A percentile compares a stretch with the other conserved stretches of the same genome.
These are phyloP conservation scores for Dryococelus australis DNA, from an alignment of 2,888 invertebrate genomes.

Conservation along the genomic window DNA sequence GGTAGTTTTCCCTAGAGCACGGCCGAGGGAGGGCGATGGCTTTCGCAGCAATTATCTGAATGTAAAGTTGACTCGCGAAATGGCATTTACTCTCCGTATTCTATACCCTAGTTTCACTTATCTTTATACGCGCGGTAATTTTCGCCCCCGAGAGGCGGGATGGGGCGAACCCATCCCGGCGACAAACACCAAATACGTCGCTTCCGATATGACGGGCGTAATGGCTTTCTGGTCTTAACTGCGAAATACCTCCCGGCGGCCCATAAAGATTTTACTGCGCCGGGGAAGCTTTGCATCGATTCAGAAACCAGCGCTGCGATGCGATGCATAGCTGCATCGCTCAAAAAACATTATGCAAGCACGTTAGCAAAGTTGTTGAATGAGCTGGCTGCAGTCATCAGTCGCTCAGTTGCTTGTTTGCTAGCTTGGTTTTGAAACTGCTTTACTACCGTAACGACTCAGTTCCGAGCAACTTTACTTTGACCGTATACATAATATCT, in stretches of 20 bases:
- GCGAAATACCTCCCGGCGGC: background rate
- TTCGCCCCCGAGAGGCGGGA: background rate
- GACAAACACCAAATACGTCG: background rate
- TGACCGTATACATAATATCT: too few species aligned
- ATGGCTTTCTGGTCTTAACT: background rate
- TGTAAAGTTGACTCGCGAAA: conserved; percentile 25
- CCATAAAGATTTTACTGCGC: background rate
- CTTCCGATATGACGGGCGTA: background rate
- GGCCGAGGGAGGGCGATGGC: background rate
- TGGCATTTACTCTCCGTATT: conserved; percentile 21
- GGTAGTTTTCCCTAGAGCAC: too few species aligned
- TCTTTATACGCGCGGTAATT: conserved; percentile 19
- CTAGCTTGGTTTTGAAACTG: too few species aligned
- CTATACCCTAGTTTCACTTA: conserved; percentile 25
- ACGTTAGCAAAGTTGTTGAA: background rate
- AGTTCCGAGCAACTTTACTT: too few species aligned
- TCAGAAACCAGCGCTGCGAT: background rate
- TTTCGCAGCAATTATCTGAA: conserved; percentile 11
- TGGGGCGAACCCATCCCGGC: background rate
- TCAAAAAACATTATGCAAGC: background rate
- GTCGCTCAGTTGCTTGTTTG: too few species aligned
- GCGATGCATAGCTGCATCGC: background rate
- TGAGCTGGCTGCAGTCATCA: background rate
- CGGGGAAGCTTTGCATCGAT: background rate
- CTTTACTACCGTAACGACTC: too few species aligned